Evolutionary conservation across 2,888 invertebrate genomes (phyloP).

Genomic region (Elgonia sp.): DNA sequence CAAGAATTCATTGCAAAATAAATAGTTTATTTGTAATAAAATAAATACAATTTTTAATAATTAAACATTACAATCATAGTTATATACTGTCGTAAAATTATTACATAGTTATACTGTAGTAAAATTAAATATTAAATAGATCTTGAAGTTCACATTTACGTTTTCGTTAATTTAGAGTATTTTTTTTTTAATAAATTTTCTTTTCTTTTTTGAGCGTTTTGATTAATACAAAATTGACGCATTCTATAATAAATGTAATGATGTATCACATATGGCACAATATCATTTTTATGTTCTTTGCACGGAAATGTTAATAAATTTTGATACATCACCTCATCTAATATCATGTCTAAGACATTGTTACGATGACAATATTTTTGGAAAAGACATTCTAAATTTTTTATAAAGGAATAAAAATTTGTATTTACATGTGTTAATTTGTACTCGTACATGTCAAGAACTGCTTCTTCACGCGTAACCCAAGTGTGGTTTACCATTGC

Average conservation of each 20-base stretch:
- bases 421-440: neutral
- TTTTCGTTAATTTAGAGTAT: neutral
- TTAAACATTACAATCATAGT: too few relatives aligned
- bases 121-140: neutral
- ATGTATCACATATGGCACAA: neutral
- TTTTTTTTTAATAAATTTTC: neutral
- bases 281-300: neutral
- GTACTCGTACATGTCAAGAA: neutral
- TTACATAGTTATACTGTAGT: neutral
- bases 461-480: neutral
- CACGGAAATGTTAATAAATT: neutral
- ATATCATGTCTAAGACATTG: neutral
- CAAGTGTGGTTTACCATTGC: neutral
- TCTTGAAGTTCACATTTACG: neutral
- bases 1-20: too few relatives aligned
- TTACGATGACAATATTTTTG: neutral
- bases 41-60: too few relatives aligned
- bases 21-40: too few relatives aligned
- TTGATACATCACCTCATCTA: neutral
- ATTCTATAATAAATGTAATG: neutral
- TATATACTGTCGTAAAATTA: neutral
- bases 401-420: neutral
- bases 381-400: neutral
- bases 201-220: neutral
- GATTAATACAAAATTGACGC: neutral